Evolutionary conservation across 2,888 invertebrate genomes (phyloP), one percentile per base, ranked within the genome.

Genomic region (Chaitophorus viminalis): DNA sequence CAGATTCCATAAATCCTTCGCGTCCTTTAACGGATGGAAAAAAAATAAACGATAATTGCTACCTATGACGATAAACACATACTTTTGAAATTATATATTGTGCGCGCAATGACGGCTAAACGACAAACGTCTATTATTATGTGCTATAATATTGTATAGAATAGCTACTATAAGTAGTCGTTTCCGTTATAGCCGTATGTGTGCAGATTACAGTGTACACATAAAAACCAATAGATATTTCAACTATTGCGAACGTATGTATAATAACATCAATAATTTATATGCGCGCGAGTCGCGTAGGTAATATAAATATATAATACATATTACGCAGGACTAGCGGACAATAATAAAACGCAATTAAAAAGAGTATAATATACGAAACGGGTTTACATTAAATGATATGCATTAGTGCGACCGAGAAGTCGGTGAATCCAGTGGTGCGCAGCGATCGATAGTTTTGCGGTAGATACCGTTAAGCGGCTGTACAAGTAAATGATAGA

Each of bases 281-380:
- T 74, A 39, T 6, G 31, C 46, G 29, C 46, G 18, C 5, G 25
- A 76, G 31, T 60, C 60, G 31, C 25, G 17, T 60, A 60, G n/a
- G n/a, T n/a, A n/a, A n/a, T n/a, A n/a, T n/a, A n/a, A n/a, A n/a
- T n/a, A 21, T 60, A 76, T 52, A 76, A n/a, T 68, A 68, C 8
- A 68, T 68, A 68, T 68, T 68, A 70, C 31, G 31, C 54, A 77
- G 29, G 77, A 29, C 77, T 52, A 60, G 5, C 33, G 60, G n/a
- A 65, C 78, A 60, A 78, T 79, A n/a, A n/a, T 79, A 65, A 78
- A 78, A 65, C 6, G 65, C 79, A 36, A 65, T 65, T 60, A 65
- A 79, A 60, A 74, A 78, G n/a, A n/a, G n/a, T n/a, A n/a, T n/a
- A n/a, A n/a, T 65, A 5, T n/a, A 65, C n/a, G n/a, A 65, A 79